Percentiles rank a stretch among this genome's conserved stretches.
Evolutionary conservation across 2,797 vertebrate species (phyloP).

Genomic region (Propithecus deckenii): DNA sequence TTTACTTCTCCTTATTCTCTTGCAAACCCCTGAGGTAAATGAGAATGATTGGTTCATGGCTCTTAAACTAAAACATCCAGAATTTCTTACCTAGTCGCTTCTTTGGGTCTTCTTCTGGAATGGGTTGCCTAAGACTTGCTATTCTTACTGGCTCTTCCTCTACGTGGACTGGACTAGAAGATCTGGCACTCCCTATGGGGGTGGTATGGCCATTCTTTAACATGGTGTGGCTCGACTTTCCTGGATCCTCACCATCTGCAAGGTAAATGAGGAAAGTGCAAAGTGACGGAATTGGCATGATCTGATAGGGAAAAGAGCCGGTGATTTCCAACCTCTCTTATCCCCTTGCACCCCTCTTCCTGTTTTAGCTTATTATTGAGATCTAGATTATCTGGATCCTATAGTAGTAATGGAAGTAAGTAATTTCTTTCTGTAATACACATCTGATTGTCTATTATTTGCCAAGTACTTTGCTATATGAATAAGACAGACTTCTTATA

Average conservation of each 20-base stretch:
- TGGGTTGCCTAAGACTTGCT: conserved; percentile 79
- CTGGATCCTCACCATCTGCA: conserved; percentile 87
- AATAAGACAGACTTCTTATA: background rate
- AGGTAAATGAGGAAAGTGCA: conserved; percentile 13
- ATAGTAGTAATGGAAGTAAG: background rate
- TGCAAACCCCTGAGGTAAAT: background rate
- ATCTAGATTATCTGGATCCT: background rate
- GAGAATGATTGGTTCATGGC: background rate
- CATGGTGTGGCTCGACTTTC: conserved; percentile 85
- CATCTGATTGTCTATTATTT: background rate
- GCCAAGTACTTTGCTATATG: background rate
- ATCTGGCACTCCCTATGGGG: conserved; percentile 83
- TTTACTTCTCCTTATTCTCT: conserved; percentile 4
- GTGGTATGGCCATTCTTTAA: conserved; percentile 96
- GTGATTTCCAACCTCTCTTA: background rate
- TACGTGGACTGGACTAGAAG: conserved; percentile 72
- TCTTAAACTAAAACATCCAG: background rate
- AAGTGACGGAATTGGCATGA: background rate
- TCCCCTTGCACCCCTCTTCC: background rate
- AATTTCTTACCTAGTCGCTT: conserved; percentile 79
- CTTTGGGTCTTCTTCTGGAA: conserved; percentile 86
- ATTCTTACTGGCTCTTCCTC: conserved; percentile 87
- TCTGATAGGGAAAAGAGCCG: background rate
- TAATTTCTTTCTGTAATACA: conserved; percentile 28
- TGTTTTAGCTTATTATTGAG: background rate